Evolutionary conservation across 1,140 invertebrate species (phyloP), one percentile per base, ranked within the genome.

Genomic region (Drosophila tristis): DNA sequence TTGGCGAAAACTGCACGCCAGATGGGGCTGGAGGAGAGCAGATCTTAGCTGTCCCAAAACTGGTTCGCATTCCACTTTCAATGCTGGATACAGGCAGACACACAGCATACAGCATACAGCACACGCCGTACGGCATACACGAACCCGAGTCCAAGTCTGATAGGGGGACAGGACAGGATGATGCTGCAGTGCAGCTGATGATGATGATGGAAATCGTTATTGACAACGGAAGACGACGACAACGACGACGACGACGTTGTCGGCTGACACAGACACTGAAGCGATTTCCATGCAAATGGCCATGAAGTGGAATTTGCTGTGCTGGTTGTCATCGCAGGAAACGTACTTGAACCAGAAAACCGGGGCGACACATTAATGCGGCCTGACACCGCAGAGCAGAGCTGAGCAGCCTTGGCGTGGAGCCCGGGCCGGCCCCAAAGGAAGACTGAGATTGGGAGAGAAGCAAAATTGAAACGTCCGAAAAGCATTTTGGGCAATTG

Each of bases 281-380:
- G 72, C 82, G 84, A 89, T 89, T 89, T 89, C 73, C 84, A 89
- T 89, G 84, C 84, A 89, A 89, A 89, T 89, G 84, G 74, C 84
- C 84, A 89, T 89, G 84, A 89, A 89, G 80, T 74, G 84, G 84
- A 89, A 89, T 89, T 87, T 25, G 23, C 23, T 25, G 23, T 25
- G 23, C 23, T 25, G 39, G 60, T 45, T 61, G 53, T 57, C 42
- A 47, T 39, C 76, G 62, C 59, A 77, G 74, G 70, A 87, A 87
- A 87, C 84, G 84, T 89, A 89, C 84, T 89, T 89, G 84, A 89
- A 89, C 84, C 84, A 89, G 72, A 89, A 89, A 89, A 84, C 76
- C 79, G 82, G 78, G 72, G 72, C 84, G 84, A 87, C 84, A 87
- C 84, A 89, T 87, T 87, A 87, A 87, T 87, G 79, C 84, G 72